These are phyloP conservation scores for Allophyes oxyacanthae DNA, from an alignment of 2,888 invertebrate species.

Conservation along the genomic window DNA sequence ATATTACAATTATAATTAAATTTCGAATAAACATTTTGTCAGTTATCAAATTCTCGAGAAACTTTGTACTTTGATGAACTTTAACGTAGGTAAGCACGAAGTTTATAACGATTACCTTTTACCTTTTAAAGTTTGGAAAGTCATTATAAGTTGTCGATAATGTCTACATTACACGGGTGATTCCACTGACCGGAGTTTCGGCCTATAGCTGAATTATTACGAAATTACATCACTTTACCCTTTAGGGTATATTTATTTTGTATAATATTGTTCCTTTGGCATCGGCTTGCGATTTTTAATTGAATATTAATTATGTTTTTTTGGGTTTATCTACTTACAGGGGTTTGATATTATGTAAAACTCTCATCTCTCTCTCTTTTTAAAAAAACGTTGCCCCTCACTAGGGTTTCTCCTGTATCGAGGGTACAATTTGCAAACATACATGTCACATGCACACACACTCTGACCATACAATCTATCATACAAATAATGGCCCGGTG, in stretches of 20 bases:
- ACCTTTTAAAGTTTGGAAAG: slow-evolving; percentile 39
- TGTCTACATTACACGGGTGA: slow-evolving; percentile 26
- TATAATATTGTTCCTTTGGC: too few relatives aligned
- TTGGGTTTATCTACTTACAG: too few relatives aligned
- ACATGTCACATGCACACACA: too few relatives aligned
- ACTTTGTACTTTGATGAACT: slow-evolving; percentile 8
- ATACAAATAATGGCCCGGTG: too few relatives aligned
- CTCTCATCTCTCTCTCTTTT: too few relatives aligned
- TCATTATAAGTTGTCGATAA: slow-evolving; percentile 37
- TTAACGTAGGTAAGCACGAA: slow-evolving; percentile 9
- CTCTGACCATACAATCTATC: too few relatives aligned
- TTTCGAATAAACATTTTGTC: slow-evolving; percentile 27
- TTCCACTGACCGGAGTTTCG: slow-evolving; percentile 12
- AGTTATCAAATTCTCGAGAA: slow-evolving; percentile 22
- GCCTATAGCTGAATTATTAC: slow-evolving; percentile 16
- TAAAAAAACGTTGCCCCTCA: too few relatives aligned
- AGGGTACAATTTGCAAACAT: too few relatives aligned
- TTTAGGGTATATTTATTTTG: background rate
- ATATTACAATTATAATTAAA: slow-evolving; percentile 9
- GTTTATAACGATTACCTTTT: slow-evolving; percentile 27
- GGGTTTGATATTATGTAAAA: too few relatives aligned
- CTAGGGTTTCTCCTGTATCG: too few relatives aligned
- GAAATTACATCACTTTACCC: background rate
- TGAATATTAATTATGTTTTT: too few relatives aligned
- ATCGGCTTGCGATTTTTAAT: too few relatives aligned